These are phyloP conservation scores for Oreortyx pictus DNA, from an alignment of 2,797 vertebrate species.

Conservation along the genomic window DNA sequence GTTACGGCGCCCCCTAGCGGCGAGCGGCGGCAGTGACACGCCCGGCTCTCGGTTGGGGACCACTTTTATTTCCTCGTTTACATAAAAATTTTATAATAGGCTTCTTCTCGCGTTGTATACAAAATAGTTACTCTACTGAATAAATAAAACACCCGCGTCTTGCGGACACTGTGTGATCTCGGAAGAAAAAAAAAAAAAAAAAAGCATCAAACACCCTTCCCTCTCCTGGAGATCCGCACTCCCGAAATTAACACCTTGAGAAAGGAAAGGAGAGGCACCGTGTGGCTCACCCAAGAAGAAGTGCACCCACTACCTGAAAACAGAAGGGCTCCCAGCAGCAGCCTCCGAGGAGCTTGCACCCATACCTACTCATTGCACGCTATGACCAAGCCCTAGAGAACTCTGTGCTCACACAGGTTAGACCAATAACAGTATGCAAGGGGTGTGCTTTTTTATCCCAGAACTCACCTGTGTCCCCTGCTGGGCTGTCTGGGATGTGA, in stretches of 20 bases:
- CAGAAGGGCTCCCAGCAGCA: rapidly evolving
- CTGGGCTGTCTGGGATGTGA: rapidly evolving
- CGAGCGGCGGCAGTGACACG: not conserved
- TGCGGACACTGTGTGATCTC: slow-evolving; percentile 11
- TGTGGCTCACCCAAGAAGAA: not conserved
- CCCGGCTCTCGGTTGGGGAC: too few species aligned
- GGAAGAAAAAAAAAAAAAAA: not conserved
- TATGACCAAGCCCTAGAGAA: rapidly evolving
- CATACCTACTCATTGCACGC: rapidly evolving
- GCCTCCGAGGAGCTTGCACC: rapidly evolving
- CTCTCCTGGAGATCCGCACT: not conserved
- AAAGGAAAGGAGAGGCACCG: not conserved
- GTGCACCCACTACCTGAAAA: rapidly evolving
- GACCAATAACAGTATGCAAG: rapidly evolving
- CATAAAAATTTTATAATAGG: slow-evolving; percentile 73
- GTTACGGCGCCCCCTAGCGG: not conserved
- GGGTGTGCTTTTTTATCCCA: rapidly evolving
- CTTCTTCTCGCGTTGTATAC: slow-evolving; percentile 70
- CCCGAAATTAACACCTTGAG: not conserved
- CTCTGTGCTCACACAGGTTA: rapidly evolving
- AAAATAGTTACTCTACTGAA: slow-evolving; percentile 80
- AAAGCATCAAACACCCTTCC: not conserved
- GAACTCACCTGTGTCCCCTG: rapidly evolving
- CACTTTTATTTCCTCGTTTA: slow-evolving; percentile 32
- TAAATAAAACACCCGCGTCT: slow-evolving; percentile 76